Evolutionary conservation across 2,113 vertebrate species (phyloP).

Genomic region (Bujurquina vittata): DNA sequence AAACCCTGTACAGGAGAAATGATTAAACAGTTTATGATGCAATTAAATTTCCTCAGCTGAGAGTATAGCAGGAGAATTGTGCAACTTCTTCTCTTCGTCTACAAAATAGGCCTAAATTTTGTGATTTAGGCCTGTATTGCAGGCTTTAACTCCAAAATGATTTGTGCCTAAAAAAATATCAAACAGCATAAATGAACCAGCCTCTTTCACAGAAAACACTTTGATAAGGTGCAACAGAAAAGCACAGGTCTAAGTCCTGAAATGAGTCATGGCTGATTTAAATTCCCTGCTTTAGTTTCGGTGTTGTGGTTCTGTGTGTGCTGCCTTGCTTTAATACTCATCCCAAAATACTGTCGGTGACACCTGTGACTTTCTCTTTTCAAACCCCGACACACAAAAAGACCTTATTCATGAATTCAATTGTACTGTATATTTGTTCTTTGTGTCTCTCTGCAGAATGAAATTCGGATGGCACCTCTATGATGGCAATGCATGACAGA

Average conservation of each 20-base stretch:
- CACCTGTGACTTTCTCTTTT: not conserved
- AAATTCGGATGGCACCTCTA: not conserved
- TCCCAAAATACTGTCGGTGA: not conserved
- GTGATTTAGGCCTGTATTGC: not conserved
- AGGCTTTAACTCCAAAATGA: not conserved
- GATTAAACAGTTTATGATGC: not conserved
- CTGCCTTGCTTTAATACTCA: not conserved
- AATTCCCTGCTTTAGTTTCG: not conserved
- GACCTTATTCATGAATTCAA: not conserved
- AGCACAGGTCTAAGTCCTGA: not conserved
- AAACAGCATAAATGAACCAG: not conserved
- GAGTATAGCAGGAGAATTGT: not conserved
- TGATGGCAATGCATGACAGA: not conserved
- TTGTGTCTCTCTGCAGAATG: not conserved
- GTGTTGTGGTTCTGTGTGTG: not conserved
- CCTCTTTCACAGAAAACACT: not conserved
- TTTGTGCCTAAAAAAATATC: no score
- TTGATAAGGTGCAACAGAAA: not conserved
- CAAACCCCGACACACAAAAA: not conserved
- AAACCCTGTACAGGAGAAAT: slow-evolving; percentile 80
- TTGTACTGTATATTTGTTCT: not conserved
- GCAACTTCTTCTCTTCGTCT: not conserved
- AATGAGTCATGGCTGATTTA: not conserved
- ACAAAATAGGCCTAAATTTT: not conserved
- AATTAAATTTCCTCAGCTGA: not conserved